A percentile compares a stretch with the other conserved stretches of the same genome.
Conservation (phyloP, 2,113 vertebrate species). For the Sebastes schlegelii region DNA sequence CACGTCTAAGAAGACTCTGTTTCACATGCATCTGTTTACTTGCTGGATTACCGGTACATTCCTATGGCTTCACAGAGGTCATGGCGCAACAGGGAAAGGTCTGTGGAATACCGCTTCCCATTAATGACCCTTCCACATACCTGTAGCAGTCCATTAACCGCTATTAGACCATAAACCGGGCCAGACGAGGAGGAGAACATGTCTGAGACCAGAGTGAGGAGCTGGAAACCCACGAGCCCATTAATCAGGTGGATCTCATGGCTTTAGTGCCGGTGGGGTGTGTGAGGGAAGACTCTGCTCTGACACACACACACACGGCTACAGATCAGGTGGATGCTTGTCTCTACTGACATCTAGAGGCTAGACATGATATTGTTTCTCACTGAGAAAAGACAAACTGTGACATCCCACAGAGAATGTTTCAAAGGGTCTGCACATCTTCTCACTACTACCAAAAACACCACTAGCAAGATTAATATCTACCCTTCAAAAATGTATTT, state of each 20-base stretch:
- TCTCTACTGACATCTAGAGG: conserved; percentile 79
- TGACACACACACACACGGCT: not conserved
- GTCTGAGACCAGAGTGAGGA: conserved; percentile 20
- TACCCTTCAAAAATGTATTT: not conserved
- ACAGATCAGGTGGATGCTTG: conserved; percentile 36
- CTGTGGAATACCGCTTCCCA: conserved; percentile 5
- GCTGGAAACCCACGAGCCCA: conserved; percentile 33
- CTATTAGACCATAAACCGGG: conserved; percentile 15
- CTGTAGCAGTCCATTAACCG: conserved; percentile 19
- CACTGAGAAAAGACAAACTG: not conserved
- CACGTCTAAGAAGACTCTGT: conserved; percentile 10
- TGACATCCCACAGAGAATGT: no score
- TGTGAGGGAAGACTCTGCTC: conserved; percentile 7
- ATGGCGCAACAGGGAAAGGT: conserved; percentile 21
- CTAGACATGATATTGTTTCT: conserved; percentile 18
- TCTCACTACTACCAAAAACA: not conserved
- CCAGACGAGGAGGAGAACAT: conserved; percentile 27
- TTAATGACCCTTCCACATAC: conserved; percentile 29
- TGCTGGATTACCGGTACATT: conserved; percentile 27
- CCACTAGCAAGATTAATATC: not conserved
- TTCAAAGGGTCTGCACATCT: no score
- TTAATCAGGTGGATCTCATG: conserved; percentile 33
- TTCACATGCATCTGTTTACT: conserved; percentile 15
- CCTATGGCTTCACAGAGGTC: conserved; percentile 20
- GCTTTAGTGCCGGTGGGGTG: not conserved